Conservation (phyloP, 2,113 vertebrate genomes). For the Ramphastos sulfuratus region DNA sequence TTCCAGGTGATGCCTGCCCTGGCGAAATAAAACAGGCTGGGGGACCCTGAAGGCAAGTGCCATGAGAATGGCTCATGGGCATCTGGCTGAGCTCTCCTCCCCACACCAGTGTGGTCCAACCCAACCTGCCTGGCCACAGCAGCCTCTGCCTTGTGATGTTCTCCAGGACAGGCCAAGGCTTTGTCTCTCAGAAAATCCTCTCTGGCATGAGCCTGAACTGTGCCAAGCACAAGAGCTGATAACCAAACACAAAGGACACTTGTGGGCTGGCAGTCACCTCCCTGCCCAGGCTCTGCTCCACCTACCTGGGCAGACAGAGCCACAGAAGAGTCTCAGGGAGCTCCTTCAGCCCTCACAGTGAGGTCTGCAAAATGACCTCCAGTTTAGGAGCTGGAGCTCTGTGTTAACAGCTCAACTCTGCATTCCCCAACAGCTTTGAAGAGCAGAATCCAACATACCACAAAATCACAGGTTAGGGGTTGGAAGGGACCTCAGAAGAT, state of each 20-base stretch:
- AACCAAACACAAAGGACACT: background rate
- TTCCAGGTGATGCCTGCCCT: constrained; percentile 40
- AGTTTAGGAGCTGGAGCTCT: background rate
- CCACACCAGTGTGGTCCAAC: background rate
- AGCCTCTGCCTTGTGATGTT: background rate
- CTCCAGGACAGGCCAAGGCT: background rate
- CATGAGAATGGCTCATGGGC: background rate
- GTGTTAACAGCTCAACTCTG: background rate
- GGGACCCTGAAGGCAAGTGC: constrained; percentile 31
- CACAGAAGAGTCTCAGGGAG: background rate
- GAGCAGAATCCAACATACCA: background rate
- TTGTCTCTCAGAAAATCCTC: background rate
- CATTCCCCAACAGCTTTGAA: background rate
- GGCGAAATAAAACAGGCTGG: constrained; percentile 22
- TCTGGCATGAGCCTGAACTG: background rate
- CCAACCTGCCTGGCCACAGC: background rate
- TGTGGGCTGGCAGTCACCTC: background rate
- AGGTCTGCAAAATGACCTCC: background rate
- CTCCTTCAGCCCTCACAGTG: background rate
- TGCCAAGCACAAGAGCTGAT: background rate
- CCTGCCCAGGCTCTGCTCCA: rapidly evolving
- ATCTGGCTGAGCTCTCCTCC: constrained; percentile 16
- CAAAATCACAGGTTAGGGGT: rapidly evolving
- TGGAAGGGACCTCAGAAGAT: too few relatives aligned
- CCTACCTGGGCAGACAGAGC: background rate